Evolutionary conservation across 1,140 invertebrate species (phyloP), one percentile per base, ranked within the genome.

Genomic region (Cardiocondyla obscurior): DNA sequence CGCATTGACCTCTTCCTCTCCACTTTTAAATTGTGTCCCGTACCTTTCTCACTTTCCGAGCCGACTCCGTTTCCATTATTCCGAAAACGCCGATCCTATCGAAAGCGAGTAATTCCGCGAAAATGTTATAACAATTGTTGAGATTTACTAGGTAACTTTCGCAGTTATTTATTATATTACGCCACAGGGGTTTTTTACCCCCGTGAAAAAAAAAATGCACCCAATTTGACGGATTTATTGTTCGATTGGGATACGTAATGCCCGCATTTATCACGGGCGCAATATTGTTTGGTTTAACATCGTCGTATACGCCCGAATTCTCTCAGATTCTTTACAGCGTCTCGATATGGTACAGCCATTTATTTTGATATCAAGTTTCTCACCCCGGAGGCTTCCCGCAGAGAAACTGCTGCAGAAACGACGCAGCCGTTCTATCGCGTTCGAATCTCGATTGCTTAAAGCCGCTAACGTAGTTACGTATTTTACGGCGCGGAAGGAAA

Each of bases 291-390:
- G 74, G 74, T 79, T 79, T 79, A 79, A 67, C 74, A 64, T 79
- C 73, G 44, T 51, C 73, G 73, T 65, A 42, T 49, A 79, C 46
- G 62, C 62, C 74, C 62, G 74, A 79, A 79, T 79, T 79, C 74
- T 69, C 46, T 42, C 22, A 42, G 62, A 79, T 79, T 79, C 74
- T 79, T 79, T 69, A 79, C 62, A 53, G 36, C 36, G 74, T 67
- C 74, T 49, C 74, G 62, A 55, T 79, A 79, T 65, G 74, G 36
- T 65, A n/a, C 74, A 22, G 33, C 74, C 46, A 79, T 79, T 79
- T 79, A 79, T 79, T 79, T 69, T 64, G 62, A 79, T 79, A 79
- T 79, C 74, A 79, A 79, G 74, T 79, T 79, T 79, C 74, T 79
- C 74, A 12, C 74, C 51, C 28, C 30, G 44, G 62, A 79, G 74